These are phyloP conservation scores for Nothura maculosa DNA, from an alignment of 2,797 vertebrate genomes.

Conservation along the genomic window DNA sequence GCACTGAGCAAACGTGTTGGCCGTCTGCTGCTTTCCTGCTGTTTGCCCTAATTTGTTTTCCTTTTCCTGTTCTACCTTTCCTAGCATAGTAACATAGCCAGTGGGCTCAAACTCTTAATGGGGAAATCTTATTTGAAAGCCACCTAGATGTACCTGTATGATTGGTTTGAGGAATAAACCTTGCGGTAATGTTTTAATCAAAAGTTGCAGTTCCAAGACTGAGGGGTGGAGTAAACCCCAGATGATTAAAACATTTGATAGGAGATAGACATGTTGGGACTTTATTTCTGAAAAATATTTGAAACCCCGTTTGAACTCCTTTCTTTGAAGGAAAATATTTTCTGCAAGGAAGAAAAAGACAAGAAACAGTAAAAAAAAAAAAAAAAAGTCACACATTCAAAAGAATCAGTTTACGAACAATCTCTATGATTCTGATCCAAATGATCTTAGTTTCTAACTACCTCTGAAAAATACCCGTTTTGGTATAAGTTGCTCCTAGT, in stretches of 20 bases:
- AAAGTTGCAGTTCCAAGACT: not conserved
- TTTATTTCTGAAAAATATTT: constrained; percentile 32
- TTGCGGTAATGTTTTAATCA: constrained; percentile 6
- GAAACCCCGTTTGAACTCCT: constrained; percentile 47
- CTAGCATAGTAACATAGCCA: not conserved
- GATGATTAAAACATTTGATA: constrained; percentile 7
- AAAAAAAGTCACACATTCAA: constrained; percentile 26
- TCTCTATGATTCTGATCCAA: constrained; percentile 23
- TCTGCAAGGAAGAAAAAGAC: constrained; percentile 23
- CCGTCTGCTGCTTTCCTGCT: not conserved
- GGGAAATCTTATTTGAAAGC: not conserved
- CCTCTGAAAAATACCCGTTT: constrained; percentile 3
- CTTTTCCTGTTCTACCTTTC: rapidly evolving
- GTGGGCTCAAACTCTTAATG: not conserved
- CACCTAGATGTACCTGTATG: not conserved
- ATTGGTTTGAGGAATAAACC: not conserved
- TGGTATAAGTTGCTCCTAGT: constrained; percentile 23
- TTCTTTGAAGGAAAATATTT: constrained; percentile 11
- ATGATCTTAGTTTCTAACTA: not conserved
- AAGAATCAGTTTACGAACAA: not conserved
- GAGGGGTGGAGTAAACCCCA: not conserved
- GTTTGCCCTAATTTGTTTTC: not conserved
- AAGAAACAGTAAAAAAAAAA: too few species aligned
- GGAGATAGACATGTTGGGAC: constrained; percentile 37
- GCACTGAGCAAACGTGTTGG: not conserved